Evolutionary conservation across 2,113 vertebrate genomes (phyloP), one percentile per base, ranked within the genome.

Genomic region (Vimba vimba): DNA sequence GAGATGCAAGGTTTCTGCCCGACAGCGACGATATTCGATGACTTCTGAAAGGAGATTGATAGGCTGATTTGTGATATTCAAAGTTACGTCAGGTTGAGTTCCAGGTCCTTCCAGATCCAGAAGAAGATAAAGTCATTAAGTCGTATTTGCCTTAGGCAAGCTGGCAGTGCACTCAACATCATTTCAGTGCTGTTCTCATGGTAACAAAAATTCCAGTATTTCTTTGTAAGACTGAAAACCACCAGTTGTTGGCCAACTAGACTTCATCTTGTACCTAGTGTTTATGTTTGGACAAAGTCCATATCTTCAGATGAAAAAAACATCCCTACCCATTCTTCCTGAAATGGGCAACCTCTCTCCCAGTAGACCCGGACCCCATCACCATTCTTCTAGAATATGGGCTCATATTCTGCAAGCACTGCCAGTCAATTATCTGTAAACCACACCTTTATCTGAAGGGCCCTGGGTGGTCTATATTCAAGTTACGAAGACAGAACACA

Each of bases 381-480:
- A 59, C 81, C 57, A 43, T 45, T 88, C 30, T 43, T 13, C 19
- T 77, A 52, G 84, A 23, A 21, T 43, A n/a, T 71, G 19, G n/a
- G 8, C 39, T 57, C 19, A 66, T n/a, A 50, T 66, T 82, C 52
- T 64, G 43, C 52, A 71, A n/a, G 52, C 30, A n/a, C 19, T 83
- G 79, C 52, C 66, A 85, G n/a, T 73, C 64, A 74, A 57, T 64
- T 79, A 82, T 68, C 82, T 85, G 82, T 59, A 86, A 71, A 66
- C 62, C 52, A 78, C 59, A 62, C 71, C 64, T 25, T 36, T 79
- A 89, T 86, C 82, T 68, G 45, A 17, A 17, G 30, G 64, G 25
- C 27, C 36, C 66, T 83, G 85, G 89, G 87, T 88, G 89, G 89
- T 90, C 89, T 85, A 60, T 68, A 69, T 79, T 84, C 62, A 59